phyloP scores from a whole-genome alignment of 2,113 vertebrate genomes.

The Chaenogobius annularis region DNA sequence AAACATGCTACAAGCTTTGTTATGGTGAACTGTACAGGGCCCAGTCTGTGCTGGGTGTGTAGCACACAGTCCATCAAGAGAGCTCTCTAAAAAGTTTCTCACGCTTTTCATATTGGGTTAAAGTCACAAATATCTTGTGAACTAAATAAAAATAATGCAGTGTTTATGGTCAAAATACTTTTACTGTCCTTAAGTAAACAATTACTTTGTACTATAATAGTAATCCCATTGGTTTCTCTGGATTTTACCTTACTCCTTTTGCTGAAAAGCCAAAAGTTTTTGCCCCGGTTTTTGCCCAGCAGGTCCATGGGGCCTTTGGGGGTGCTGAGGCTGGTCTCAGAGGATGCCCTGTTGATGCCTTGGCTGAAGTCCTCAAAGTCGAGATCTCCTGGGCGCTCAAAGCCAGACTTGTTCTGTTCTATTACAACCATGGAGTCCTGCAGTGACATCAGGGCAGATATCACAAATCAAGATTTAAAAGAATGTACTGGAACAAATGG shows the following conservation, averaged over 20 bases:
- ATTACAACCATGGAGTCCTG: slow-evolving; percentile 86
- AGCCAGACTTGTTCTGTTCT: slow-evolving; percentile 89
- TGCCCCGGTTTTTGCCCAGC: slow-evolving; percentile 78
- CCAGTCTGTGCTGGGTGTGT: slow-evolving; percentile 20
- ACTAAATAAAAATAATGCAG: not conserved
- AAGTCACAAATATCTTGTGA: slow-evolving; percentile 21
- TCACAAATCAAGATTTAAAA: slow-evolving; percentile 14
- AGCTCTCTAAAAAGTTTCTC: slow-evolving; percentile 30
- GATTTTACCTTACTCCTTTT: slow-evolving; percentile 87
- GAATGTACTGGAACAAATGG: not conserved
- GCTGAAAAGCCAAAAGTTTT: slow-evolving; percentile 86
- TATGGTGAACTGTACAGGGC: slow-evolving; percentile 27
- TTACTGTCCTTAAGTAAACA: not conserved
- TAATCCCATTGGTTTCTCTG: not conserved
- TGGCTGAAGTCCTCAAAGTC: slow-evolving; percentile 93
- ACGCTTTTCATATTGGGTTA: slow-evolving; percentile 16
- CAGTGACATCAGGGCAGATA: slow-evolving; percentile 7
- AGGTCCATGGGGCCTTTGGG: slow-evolving; percentile 81
- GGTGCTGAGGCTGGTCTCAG: slow-evolving; percentile 86
- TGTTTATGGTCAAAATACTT: not conserved
- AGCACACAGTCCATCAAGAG: slow-evolving; percentile 33
- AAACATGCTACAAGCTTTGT: slow-evolving; percentile 49
- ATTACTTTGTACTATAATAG: not conserved
- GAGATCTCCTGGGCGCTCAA: slow-evolving; percentile 84
- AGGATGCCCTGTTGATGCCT: slow-evolving; percentile 84